These are phyloP conservation scores for Ciconia boyciana DNA, from an alignment of 2,113 vertebrate genomes.

Conservation along the genomic window DNA sequence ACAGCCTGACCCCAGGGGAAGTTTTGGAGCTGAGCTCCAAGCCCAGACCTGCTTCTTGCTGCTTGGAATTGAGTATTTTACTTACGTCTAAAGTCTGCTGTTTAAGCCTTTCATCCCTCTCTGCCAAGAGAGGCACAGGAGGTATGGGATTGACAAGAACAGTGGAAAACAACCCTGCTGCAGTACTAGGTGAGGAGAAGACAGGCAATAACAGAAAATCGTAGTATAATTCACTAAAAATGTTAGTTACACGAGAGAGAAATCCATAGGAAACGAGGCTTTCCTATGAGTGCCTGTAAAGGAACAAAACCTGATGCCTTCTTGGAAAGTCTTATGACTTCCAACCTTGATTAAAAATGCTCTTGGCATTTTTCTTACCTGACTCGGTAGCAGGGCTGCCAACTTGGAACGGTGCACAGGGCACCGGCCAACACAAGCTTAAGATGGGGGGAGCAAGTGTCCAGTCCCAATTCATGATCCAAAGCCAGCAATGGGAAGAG, in stretches of 20 bases:
- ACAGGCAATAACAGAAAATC: neutral
- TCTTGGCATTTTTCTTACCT: neutral
- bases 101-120: neutral
- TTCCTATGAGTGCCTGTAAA: neutral
- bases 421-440: neutral
- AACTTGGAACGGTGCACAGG: neutral
- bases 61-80: neutral
- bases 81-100: neutral
- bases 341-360: neutral
- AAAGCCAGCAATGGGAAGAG: neutral
- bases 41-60: neutral
- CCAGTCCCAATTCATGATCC: too few species aligned
- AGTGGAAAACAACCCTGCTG: neutral
- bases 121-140: neutral
- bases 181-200: neutral
- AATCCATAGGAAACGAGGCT: neutral
- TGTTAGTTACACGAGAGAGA: neutral
- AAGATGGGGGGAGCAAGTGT: rapidly evolving
- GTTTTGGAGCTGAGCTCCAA: neutral
- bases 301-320: neutral
- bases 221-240: neutral
- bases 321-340: neutral
- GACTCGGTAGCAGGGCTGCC: neutral
- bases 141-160: neutral
- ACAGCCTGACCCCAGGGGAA: neutral